Percentiles rank a stretch among this genome's conserved stretches.
These are phyloP conservation scores for Monochamus alternatus DNA, from an alignment of 2,888 invertebrate species.

Conservation along the genomic window DNA sequence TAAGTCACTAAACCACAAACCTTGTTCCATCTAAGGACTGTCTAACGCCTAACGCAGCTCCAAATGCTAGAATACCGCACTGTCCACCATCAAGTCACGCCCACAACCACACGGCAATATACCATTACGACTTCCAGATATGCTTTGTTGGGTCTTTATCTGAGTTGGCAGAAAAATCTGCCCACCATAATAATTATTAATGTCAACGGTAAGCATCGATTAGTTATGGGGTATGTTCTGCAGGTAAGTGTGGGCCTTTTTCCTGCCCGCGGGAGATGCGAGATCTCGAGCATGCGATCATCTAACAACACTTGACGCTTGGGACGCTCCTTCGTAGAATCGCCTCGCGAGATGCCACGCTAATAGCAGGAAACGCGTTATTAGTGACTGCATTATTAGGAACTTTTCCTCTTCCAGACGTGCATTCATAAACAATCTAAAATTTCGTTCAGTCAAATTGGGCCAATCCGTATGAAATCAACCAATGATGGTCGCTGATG, in stretches of 20 bases:
- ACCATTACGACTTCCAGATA: constrained; percentile 22
- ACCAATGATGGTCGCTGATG: no score
- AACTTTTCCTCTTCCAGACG: no score
- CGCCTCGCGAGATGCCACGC: neutral
- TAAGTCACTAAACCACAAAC: no score
- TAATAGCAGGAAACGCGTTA: no score
- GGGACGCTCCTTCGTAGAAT: neutral
- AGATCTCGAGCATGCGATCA: neutral
- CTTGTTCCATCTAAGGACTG: no score
- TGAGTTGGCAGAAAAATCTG: constrained; percentile 11
- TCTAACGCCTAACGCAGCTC: no score
- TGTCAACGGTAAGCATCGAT: constrained; percentile 22
- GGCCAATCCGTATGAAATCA: no score
- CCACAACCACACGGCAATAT: constrained; percentile 31
- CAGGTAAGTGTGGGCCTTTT: constrained; percentile 7
- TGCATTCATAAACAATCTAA: no score
- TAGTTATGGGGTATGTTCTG: constrained; percentile 23
- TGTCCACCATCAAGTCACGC: constrained; percentile 15
- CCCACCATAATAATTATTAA: constrained; percentile 20
- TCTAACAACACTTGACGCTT: neutral
- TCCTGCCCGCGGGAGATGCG: neutral
- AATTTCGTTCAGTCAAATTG: no score
- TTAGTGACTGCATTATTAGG: no score
- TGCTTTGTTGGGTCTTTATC: constrained; percentile 27
- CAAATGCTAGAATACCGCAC: neutral